Base-by-base conservation (phyloP, 2,888 invertebrate genomes). In the Cynaeus angustus region DNA sequence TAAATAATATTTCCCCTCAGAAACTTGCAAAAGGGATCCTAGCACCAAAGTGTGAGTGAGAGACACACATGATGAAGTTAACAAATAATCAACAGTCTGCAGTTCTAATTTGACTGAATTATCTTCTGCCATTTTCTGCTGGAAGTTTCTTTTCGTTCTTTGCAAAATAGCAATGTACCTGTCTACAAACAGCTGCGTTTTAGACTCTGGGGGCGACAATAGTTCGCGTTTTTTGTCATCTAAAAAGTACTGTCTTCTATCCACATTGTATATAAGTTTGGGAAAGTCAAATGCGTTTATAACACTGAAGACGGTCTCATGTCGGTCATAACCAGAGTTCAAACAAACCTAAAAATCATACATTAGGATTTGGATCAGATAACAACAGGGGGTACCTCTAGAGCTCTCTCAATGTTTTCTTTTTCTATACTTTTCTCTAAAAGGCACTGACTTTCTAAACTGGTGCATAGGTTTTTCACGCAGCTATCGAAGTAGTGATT, bases 221-320 rank as follows among this genome's bases (percentile, higher is more conserved):
- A 90, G 81, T 50, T 75, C 78, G 70, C 86, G 86, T 38, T 80
- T 85, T 0, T 80, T 82, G 70, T 77, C 79, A 0, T 84, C 77
- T 68, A 87, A 82, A 8, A 90, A 80, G 83, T 95, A 97, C 82
- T 94, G 94, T 80, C 95, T 96, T 59, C 91, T 89, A 68, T 92
- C 92, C n/a, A 86, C 85, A 75, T 94, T 91, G 81, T 93, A 97
- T 9, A 86, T 85, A 55, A 92, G 89, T 82, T 92, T 92, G 0
- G 97, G 97, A 16, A 95, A 89, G 59, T 91, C 90, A 81, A 94
- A 96, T 0, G 94, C 93, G 84, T 92, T 90, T 65, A 97, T 95
- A 0, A 97, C 90, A 79, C 88, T 91, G 12, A 96, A 87, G 0
- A 94, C 83, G 0, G 93, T 91, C 82, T 94, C 94, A 2, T 90